phyloP scores from a whole-genome alignment of 2,888 invertebrate species.

The Ochropleura leucogaster region DNA sequence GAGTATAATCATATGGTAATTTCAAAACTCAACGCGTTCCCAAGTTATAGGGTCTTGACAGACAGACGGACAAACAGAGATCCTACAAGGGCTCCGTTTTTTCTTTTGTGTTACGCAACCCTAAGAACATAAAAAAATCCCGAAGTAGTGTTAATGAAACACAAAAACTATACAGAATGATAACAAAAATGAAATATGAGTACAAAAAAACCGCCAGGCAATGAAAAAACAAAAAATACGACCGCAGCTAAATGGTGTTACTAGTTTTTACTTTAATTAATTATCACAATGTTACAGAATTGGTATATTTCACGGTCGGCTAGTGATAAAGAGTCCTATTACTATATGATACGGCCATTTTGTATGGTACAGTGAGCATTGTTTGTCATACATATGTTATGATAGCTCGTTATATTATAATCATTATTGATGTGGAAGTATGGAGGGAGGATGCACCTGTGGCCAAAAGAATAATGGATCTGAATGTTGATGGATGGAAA shows the following conservation, averaged over 20 bases:
- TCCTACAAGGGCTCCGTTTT: too few species aligned
- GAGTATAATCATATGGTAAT: too few species aligned
- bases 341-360: constrained; percentile 8
- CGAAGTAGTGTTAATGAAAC: neutral
- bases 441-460: too few species aligned
- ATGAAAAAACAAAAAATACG: neutral
- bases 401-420: constrained; percentile 11
- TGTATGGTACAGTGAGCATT: constrained; percentile 28
- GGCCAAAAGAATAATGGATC: too few species aligned
- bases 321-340: constrained; percentile 2
- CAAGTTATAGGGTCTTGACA: too few species aligned
- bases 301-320: constrained; percentile 13
- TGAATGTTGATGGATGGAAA: too few species aligned
- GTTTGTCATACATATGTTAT: constrained; percentile 12
- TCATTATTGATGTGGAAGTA: neutral
- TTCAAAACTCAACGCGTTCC: too few species aligned
- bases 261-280: neutral
- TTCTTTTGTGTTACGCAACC: too few species aligned
- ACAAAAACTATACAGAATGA: neutral
- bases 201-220: neutral
- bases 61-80: too few species aligned
- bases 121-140: too few species aligned
- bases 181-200: neutral
- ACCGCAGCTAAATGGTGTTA: neutral
- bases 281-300: neutral